Conservation (phyloP, 53 echinoderm and acorn worm genomes). For the Crossaster papposus region DNA sequence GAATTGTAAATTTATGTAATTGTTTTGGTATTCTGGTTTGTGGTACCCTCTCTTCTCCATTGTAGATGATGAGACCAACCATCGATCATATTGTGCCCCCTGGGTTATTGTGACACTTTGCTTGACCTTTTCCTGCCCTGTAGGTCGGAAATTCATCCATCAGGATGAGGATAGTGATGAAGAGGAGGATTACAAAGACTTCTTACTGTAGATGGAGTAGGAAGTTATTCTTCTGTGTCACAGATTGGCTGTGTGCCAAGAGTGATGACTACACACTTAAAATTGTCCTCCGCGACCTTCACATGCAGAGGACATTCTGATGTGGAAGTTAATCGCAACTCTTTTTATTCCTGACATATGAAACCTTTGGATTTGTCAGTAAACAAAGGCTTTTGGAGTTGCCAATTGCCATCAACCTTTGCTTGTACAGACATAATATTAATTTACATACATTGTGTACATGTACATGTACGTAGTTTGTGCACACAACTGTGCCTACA, state of each 20-base stretch:
- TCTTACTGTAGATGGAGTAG: background rate
- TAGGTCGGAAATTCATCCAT: background rate
- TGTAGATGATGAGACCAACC: background rate
- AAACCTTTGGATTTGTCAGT: no score
- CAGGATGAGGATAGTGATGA: background rate
- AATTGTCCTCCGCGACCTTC: background rate
- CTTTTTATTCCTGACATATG: background rate
- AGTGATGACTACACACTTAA: constrained; percentile 13
- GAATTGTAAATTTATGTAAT: no score
- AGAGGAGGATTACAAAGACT: background rate
- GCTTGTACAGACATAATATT: no score
- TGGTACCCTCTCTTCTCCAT: background rate
- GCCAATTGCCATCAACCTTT: no score
- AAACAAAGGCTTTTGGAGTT: no score
- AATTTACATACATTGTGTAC: no score
- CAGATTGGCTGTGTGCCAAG: constrained; percentile 30
- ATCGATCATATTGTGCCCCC: background rate
- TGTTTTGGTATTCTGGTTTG: background rate
- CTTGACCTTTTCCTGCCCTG: background rate
- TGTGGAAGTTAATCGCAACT: background rate
- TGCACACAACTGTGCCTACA: no score
- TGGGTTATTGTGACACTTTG: background rate
- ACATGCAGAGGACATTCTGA: background rate
- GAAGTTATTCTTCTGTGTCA: constrained; percentile 29
- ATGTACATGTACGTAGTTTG: no score